Conservation (phyloP, 1,140 invertebrate species). For the Pygmarrhopalites habei region DNA sequence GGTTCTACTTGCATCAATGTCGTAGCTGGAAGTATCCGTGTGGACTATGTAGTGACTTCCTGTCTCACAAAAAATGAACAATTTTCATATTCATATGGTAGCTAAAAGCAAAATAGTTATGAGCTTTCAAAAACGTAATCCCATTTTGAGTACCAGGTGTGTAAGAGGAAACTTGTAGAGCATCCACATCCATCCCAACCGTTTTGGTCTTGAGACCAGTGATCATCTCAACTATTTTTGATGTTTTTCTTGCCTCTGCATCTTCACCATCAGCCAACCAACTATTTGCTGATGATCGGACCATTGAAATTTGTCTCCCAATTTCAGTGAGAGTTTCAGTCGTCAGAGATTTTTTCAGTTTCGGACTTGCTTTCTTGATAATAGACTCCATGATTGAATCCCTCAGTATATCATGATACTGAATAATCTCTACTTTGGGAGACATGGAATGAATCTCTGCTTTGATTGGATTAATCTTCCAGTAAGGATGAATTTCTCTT, state of each 20-base stretch:
- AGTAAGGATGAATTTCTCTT: neutral
- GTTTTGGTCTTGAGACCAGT: neutral
- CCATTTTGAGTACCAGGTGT: no score
- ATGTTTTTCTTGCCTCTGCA: neutral
- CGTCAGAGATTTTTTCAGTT: no score
- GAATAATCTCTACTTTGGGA: neutral
- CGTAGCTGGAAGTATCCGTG: neutral
- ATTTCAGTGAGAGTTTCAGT: no score
- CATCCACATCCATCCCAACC: neutral
- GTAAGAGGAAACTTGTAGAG: neutral
- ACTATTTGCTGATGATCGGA: no score
- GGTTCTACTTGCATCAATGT: no score
- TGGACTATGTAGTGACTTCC: neutral
- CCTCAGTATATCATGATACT: neutral
- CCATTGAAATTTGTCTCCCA: no score
- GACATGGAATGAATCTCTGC: neutral
- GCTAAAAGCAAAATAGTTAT: no score
- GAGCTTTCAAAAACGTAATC: no score
- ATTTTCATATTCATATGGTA: no score
- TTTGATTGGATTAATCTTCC: conserved; percentile 10
- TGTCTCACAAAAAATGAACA: no score
- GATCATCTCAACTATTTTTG: neutral
- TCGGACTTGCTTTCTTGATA: neutral
- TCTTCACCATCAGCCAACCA: neutral
- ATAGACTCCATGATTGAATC: neutral